Conservation (phyloP, 1,140 invertebrate species). For the Aphaenogaster ashmeadi region DNA sequence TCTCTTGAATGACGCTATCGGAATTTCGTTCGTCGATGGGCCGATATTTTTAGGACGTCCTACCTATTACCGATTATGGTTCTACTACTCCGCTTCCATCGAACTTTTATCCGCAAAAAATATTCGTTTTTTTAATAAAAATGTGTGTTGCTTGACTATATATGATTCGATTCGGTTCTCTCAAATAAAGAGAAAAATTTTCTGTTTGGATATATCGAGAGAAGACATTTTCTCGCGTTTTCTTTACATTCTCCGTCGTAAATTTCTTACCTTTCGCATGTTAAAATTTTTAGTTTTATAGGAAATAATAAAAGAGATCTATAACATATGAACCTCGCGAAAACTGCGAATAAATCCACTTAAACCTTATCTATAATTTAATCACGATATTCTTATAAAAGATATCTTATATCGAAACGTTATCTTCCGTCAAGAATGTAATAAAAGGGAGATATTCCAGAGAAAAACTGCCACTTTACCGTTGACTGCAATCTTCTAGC, state of each 20-base stretch:
- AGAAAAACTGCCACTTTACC: neutral
- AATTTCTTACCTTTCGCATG: neutral
- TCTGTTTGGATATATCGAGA: neutral
- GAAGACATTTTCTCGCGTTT: neutral
- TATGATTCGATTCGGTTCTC: slow-evolving; percentile 20
- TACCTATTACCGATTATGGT: slow-evolving; percentile 67
- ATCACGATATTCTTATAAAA: slow-evolving; percentile 4
- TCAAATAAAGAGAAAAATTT: slow-evolving; percentile 20
- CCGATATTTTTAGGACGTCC: slow-evolving; percentile 67
- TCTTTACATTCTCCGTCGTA: neutral
- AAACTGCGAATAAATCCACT: slow-evolving; percentile 1
- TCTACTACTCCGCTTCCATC: slow-evolving; percentile 23
- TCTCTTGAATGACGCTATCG: slow-evolving; percentile 66
- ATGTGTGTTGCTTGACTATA: neutral
- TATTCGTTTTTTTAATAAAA: slow-evolving; percentile 43
- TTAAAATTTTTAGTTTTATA: neutral
- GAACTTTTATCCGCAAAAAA: slow-evolving; percentile 30
- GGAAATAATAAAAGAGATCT: neutral
- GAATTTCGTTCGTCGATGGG: slow-evolving; percentile 70
- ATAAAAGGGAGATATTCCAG: slow-evolving; percentile 8
- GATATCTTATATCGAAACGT: neutral
- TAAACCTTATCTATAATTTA: slow-evolving; percentile 32
- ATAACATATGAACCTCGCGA: neutral
- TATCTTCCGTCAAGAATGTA: neutral
- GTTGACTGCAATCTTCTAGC: neutral